phyloP scores from a whole-genome alignment of 2,797 vertebrate species.

The Chromobotia macracanthus region DNA sequence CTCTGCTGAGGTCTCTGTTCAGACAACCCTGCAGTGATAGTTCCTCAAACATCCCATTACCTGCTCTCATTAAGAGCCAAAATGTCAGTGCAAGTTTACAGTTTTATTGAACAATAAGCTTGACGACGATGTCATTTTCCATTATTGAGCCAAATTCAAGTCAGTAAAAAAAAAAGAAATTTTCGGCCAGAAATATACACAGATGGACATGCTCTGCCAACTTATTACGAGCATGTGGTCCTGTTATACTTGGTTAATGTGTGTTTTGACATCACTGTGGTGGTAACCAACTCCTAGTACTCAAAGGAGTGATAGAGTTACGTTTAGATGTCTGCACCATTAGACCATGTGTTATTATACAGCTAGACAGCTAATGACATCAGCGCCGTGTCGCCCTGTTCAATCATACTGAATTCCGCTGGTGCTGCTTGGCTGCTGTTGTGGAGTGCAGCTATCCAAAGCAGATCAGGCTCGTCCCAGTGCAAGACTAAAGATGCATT shows the following conservation, averaged over 20 bases:
- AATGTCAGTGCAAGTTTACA: background rate
- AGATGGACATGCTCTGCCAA: background rate
- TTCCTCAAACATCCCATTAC: background rate
- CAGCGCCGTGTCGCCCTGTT: background rate
- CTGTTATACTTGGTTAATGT: background rate
- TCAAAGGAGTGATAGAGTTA: background rate
- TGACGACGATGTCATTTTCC: slow-evolving; percentile 39
- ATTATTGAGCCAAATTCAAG: slow-evolving; percentile 15
- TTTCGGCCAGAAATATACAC: slow-evolving; percentile 18
- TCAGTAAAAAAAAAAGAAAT: slow-evolving; percentile 24
- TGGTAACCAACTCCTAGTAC: background rate
- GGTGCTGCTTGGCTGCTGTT: background rate
- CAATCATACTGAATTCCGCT: background rate
- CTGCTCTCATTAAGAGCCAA: background rate
- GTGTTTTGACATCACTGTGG: background rate
- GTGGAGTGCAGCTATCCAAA: background rate
- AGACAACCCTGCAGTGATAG: background rate
- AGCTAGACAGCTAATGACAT: background rate
- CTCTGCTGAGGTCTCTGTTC: background rate
- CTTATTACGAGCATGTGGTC: background rate
- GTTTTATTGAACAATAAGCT: slow-evolving; percentile 20
- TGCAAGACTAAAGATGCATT: background rate
- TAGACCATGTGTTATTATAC: background rate
- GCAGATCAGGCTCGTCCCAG: background rate
- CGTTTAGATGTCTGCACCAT: background rate